Conservation (phyloP, 2,888 invertebrate genomes). For the Scaptomyza polygonia region DNA sequence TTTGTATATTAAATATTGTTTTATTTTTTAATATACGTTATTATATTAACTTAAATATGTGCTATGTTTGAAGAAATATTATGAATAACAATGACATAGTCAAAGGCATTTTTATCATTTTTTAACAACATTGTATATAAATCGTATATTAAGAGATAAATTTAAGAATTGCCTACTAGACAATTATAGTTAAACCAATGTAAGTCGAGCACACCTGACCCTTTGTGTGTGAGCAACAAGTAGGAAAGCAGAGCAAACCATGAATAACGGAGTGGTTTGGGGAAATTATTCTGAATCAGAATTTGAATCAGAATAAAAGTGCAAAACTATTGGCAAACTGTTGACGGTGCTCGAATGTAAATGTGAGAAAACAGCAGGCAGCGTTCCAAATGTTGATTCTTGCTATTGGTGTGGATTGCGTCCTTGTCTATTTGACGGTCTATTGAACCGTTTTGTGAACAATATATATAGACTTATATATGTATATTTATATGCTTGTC, state of each 20-base stretch:
- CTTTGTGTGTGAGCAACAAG: constrained; percentile 47
- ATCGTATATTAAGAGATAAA: too few relatives aligned
- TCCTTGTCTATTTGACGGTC: constrained; percentile 57
- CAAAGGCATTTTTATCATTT: too few relatives aligned
- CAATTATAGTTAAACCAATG: constrained; percentile 5
- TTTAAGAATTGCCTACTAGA: too few relatives aligned
- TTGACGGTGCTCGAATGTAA: constrained; percentile 18
- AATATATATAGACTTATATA: constrained; percentile 4
- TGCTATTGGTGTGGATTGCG: constrained; percentile 15
- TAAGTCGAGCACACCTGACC: constrained; percentile 22
- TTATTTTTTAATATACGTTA: too few relatives aligned
- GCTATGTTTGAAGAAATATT: too few relatives aligned
- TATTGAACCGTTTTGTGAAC: constrained; percentile 42
- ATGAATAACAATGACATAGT: too few relatives aligned
- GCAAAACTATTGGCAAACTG: constrained; percentile 68
- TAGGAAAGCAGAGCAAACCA: constrained; percentile 42
- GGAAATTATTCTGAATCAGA: constrained; percentile 37
- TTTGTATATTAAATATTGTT: too few relatives aligned
- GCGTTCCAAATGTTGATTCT: constrained; percentile 6
- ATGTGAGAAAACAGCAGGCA: constrained; percentile 5
- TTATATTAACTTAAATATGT: too few relatives aligned
- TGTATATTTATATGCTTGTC: constrained; percentile 20
- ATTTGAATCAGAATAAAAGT: constrained; percentile 57
- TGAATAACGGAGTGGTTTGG: constrained; percentile 32
- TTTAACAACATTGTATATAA: too few relatives aligned